Evolutionary conservation across 2,888 invertebrate species (phyloP), one percentile per base, ranked within the genome.

Genomic region (Amphipoea lucens): DNA sequence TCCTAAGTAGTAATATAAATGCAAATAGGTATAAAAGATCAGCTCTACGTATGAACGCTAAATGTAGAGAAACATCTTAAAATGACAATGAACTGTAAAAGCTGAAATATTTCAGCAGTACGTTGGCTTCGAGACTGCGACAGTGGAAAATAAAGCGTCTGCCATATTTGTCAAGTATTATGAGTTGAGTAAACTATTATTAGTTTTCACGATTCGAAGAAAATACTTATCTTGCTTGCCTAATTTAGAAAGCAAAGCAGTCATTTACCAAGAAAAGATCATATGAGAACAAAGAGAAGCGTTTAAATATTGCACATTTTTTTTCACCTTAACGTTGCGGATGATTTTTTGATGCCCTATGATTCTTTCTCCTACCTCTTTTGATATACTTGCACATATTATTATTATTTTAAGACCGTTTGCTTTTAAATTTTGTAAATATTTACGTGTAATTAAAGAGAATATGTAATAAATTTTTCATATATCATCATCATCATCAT

Each of bases 141-240:
- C 51, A 14, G 36, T 57, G 40, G 40, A 68, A 81, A 84, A 42
- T 80, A 62, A 79, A 74, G 36, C 57, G 62, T 68, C 69, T 66
- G n/a, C 77, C 54, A 79, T 84, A 57, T 79, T 84, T 84, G 66
- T 74, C 20, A 73, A 79, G 85, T 62, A 42, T 74, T 36, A 69
- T 40, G 45, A 85, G 51, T 68, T 57, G 14, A 73, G 48, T 67
- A 71, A 63, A 71, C 80, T 84, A 62, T 65, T 71, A 65, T 72
- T 85, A 60, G 68, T 81, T 85, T 85, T 68, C 71, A 45, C 23
- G 60, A 70, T 74, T 80, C 82, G 23, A 45, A 73, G 84, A 79
- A 82, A 73, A 70, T 54, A 74, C 62, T 84, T 84, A 82, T 84
- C 80, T 80, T 84, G 80, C 74, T 79, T 84, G 62, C 48, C 14